Base-by-base conservation (phyloP, 2,888 invertebrate genomes). In the Creontiades dilutus region DNA sequence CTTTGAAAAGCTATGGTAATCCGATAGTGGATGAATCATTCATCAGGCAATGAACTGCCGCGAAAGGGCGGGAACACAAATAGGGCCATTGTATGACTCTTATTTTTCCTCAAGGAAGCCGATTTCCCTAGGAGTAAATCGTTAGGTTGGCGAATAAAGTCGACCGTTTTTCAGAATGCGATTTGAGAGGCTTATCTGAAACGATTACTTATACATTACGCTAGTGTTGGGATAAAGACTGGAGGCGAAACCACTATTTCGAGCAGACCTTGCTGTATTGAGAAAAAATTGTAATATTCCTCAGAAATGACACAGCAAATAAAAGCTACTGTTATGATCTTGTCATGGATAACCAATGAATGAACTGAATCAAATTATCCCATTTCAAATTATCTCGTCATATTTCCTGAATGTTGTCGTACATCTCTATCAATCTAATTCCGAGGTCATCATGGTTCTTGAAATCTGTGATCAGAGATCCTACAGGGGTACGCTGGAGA, bases 21-120 rank as follows among this genome's bases (percentile, higher is more conserved):
- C 68, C 68, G 68, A 68, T 68, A 68, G 68, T 68, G 68, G 23
- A 68, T 68, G 68, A 68, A 68, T 68, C 68, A 68, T 68, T 68
- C 68, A 68, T 68, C 68, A 68, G 68, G 68, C 68, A 68, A 68
- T 68, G 68, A 68, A 68, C 68, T 68, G 68, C 23, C 68, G 68
- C 68, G 23, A 68, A 68, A 68, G 68, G 68, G 68, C 68, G 11
- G 11, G 19, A 68, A 23, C 68, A 68, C 23, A 68, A 68, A 68
- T 68, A 68, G 68, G 68, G n/a, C 68, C 68, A 23, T 68, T 68
- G 68, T 68, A 68, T 68, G 68, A 68, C 27, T 68, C 68, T 68
- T 68, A 68, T 68, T 68, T 68, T 68, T 68, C 13, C 68, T 68
- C 23, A 23, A 68, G 68, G 9, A 68, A 68, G 68, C 68, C 68